Base-by-base conservation (phyloP, 2,888 invertebrate species). In the Zygaena filipendulae region DNA sequence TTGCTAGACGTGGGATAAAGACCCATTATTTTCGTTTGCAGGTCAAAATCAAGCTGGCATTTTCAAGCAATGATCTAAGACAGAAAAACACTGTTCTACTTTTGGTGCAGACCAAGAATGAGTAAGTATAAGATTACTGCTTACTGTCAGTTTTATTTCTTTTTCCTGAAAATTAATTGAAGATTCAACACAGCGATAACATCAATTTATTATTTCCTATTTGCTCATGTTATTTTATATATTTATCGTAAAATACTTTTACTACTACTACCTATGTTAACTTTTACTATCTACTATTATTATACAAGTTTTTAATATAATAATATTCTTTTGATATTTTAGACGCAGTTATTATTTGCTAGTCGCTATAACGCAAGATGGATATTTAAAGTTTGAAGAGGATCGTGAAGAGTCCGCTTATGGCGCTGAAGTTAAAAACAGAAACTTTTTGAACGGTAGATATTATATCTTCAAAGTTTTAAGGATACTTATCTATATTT, bases 21-120 rank as follows among this genome's bases (percentile, higher is more conserved):
- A 24, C 4, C 22, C 7, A 18, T 9, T 18, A 29, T 11, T 29
- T 27, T 40, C n/a, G n/a, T n/a, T 58, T 49, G 35, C 83, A 90
- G 68, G 88, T 95, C 1, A 92, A 91, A 62, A 84, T 93, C 13
- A 91, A 92, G 64, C 59, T 95, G 34, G 94, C 94, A 1, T 95
- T 95, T 61, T 94, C 94, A 1, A 91, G 90, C 37, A 87, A 87
- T 47, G 88, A 92, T 60, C 72, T 88, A 16, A 81, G 91, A 8
- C 88, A 91, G 39, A 87, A 90, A 47, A 90, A 89, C 49, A 90
- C 90, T 3, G 88, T 91, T 1, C 80, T 94, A 32, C 58, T 94
- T 11, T 74, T 94, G 28, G 80, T 94, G 3, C 92, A 92, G 69
- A 91, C 92, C 1, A 91, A 90, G 50, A 90, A 90, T 47, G 89